A percentile compares a stretch with the other conserved stretches of the same genome.
phyloP scores from a whole-genome alignment of 2,797 vertebrate genomes.

The Fundulus diaphanus region DNA sequence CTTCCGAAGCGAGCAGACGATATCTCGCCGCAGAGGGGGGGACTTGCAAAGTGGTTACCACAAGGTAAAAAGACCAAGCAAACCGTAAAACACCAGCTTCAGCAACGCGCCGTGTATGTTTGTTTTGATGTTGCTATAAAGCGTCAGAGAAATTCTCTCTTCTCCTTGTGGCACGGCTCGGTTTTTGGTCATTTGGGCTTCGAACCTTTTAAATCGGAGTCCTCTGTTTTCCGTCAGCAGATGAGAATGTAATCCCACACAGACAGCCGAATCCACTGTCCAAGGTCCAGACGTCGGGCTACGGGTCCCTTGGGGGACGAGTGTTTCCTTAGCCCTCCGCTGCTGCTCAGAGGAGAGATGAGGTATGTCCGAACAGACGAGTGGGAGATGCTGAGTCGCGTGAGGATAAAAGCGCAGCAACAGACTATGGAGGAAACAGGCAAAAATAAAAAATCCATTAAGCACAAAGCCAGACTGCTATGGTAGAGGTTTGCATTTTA shows the following conservation, averaged over 20 bases:
- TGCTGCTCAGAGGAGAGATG: slow-evolving; percentile 73
- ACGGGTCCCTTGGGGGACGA: slow-evolving; percentile 86
- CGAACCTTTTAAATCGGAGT: slow-evolving; percentile 58
- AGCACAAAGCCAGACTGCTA: too few species aligned
- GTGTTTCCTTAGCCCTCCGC: slow-evolving; percentile 82
- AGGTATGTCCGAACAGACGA: slow-evolving; percentile 65
- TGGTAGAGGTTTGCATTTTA: too few species aligned
- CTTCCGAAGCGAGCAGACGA: slow-evolving; percentile 59
- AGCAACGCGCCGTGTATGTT: slow-evolving; percentile 12
- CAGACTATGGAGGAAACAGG: not conserved
- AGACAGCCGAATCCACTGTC: slow-evolving; percentile 81
- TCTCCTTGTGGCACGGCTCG: slow-evolving; percentile 46
- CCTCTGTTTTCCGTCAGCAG: slow-evolving; percentile 74
- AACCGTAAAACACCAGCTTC: slow-evolving; percentile 21
- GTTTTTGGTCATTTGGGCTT: slow-evolving; percentile 37
- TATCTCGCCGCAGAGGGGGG: slow-evolving; percentile 63
- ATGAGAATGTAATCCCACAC: slow-evolving; percentile 82
- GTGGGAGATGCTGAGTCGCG: not conserved
- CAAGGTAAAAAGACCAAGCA: slow-evolving; percentile 54
- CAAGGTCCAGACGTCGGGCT: slow-evolving; percentile 81
- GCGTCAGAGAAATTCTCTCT: slow-evolving; percentile 19
- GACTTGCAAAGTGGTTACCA: slow-evolving; percentile 60
- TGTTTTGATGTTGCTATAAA: slow-evolving; percentile 48
- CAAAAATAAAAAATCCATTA: too few species aligned
- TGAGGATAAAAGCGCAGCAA: slow-evolving; percentile 1